Evolutionary conservation across 2,113 vertebrate species (phyloP).

Genomic region (Rhinoderma darwinii): DNA sequence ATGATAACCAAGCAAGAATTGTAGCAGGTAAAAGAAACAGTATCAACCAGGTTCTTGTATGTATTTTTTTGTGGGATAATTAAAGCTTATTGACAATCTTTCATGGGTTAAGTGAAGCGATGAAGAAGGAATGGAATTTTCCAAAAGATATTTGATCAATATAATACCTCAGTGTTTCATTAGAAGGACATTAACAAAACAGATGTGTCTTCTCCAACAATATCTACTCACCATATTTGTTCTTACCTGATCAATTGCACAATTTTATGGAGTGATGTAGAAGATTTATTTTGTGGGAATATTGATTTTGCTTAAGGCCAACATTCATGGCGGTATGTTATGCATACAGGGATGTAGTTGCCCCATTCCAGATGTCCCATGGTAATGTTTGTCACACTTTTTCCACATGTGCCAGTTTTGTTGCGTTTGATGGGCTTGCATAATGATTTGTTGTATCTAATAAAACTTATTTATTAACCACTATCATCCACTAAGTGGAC

Average conservation of each 20-base stretch:
- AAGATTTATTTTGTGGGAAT: too few species aligned
- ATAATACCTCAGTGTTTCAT: not conserved
- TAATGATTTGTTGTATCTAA: too few species aligned
- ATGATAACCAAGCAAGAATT: not conserved
- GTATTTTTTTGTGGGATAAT: not conserved
- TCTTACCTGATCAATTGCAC: not conserved
- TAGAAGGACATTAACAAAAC: not conserved
- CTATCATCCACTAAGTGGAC: too few species aligned
- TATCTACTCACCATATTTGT: not conserved
- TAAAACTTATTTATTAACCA: too few species aligned
- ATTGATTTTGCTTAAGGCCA: too few species aligned
- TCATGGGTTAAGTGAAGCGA: constrained; percentile 15
- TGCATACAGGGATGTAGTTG: too few species aligned
- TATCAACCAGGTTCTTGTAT: too few species aligned
- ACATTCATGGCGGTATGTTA: too few species aligned
- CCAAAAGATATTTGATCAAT: not conserved
- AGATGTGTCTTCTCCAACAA: not conserved
- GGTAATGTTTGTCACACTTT: too few species aligned
- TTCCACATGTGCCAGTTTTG: too few species aligned
- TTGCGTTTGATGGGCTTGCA: too few species aligned
- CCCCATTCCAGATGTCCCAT: too few species aligned
- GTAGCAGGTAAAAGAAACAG: not conserved
- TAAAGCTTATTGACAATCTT: constrained; percentile 1
- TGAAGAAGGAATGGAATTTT: not conserved
- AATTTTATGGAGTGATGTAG: not conserved